Base-by-base conservation (phyloP, 2,797 vertebrate species). In the Chiroxiphia lanceolata region DNA sequence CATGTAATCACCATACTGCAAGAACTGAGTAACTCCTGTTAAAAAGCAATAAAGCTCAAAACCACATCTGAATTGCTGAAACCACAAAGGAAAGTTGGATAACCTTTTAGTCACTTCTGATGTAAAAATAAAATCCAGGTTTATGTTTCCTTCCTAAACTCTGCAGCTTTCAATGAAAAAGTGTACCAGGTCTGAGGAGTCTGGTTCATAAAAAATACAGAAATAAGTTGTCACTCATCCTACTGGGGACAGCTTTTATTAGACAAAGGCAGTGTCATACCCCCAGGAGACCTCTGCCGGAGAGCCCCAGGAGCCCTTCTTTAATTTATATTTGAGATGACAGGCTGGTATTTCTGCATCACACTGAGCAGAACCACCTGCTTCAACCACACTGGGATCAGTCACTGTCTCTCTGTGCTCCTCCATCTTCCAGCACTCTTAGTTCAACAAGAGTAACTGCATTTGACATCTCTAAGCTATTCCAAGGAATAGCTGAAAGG, bases 321-420 rank as follows among this genome's bases (percentile, higher is more conserved):
- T 36, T 91, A 91, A 95, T 91, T 95, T 94, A 11, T 88, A 87
- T 91, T 56, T 94, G 87, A 86, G 65, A 69, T 88, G 72, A 92
- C 84, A 93, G 67, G 34, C 54, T 86, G 83, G 44, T 48, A 92
- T 91, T 96, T 93, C 84, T 92, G 53, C 40, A 54, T 31, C 59
- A 75, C 42, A 13, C 42, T 9, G 38, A 88, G 87, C 59, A 93
- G 68, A 89, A 53, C 34, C 89, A 94, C 89, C 56, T 85, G 81
- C 53, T 61, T 78, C 72, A 91, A 23, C 45, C 65, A 87, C 13
- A 0, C 0, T 57, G 61, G 75, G 53, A 93, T 80, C 83, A 93
- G 80, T 13, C 72, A 22, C 20, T 44, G 31, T 42, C 34, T 83
- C 88, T 64, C 78, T 65, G 34, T 11, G 40, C 42, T 77, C 36